Evolutionary conservation across 2,888 invertebrate species (phyloP).

Genomic region (Nemapogon koenigi): DNA sequence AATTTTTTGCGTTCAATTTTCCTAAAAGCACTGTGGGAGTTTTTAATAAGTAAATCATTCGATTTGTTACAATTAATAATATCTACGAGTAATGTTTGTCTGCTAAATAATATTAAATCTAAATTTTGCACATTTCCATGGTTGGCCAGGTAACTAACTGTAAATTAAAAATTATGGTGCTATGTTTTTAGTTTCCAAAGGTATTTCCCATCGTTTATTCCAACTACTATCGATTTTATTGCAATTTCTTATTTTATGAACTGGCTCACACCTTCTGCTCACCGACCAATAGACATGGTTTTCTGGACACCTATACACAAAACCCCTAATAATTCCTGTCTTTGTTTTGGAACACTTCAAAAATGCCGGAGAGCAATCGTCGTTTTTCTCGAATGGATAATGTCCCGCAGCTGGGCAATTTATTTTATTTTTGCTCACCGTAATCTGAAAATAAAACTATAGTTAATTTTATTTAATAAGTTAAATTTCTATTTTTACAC

Average conservation of each 20-base stretch:
- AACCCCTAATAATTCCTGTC: constrained; percentile 66
- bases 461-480: neutral
- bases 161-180: constrained; percentile 27
- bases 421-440: constrained; percentile 55
- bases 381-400: constrained; percentile 69
- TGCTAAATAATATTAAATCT: too few species aligned
- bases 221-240: constrained; percentile 41
- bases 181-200: constrained; percentile 59
- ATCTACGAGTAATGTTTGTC: too few species aligned
- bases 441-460: constrained; percentile 60
- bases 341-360: constrained; percentile 69
- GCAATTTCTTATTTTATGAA: constrained; percentile 68
- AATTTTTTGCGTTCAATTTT: neutral
- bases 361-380: constrained; percentile 74
- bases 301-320: constrained; percentile 78
- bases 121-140: neutral
- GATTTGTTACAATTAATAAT: too few species aligned
- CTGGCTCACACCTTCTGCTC: constrained; percentile 77
- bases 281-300: constrained; percentile 80
- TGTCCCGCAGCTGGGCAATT: constrained; percentile 74
- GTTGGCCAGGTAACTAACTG: neutral
- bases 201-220: constrained; percentile 62
- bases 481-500: constrained; percentile 2
- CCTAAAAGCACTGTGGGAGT: too few species aligned
- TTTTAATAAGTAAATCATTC: too few species aligned